Percentiles rank a stretch among this genome's conserved stretches.
Conservation (phyloP, 2,113 vertebrate species). For the Mormoops blainvillei region DNA sequence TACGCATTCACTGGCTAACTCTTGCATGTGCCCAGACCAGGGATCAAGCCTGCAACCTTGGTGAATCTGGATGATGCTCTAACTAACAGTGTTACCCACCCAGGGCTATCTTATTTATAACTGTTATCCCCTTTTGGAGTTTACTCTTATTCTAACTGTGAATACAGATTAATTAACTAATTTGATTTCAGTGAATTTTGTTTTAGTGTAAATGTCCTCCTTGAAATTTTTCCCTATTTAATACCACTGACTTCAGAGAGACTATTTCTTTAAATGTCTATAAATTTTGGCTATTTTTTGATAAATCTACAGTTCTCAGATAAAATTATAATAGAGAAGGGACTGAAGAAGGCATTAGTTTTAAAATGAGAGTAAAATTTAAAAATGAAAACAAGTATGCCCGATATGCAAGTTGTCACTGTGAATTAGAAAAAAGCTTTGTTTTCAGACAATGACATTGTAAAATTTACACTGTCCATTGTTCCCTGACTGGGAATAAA, state of each 20-base stretch:
- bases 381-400: slow-evolving; percentile 14
- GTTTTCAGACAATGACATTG: slow-evolving; percentile 54
- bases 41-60: no score
- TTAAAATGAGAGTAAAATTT: not conserved
- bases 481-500: slow-evolving; percentile 38
- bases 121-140: not conserved
- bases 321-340: not conserved
- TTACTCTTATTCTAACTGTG: not conserved
- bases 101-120: not conserved
- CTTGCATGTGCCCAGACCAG: no score
- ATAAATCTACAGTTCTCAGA: not conserved
- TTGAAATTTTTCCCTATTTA: not conserved
- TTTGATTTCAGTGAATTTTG: not conserved
- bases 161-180: not conserved
- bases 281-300: not conserved
- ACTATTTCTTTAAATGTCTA: not conserved
- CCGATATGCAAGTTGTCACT: not conserved
- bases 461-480: slow-evolving; percentile 51
- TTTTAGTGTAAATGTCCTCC: not conserved
- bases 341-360: not conserved
- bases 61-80: no score
- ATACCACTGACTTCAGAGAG: not conserved
- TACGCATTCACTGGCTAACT: no score
- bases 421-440: slow-evolving; percentile 39
- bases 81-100: no score